Percentiles rank a stretch among this genome's conserved stretches.
These are phyloP conservation scores for Empidonax alnorum DNA, from an alignment of 2,113 vertebrate species.

Conservation along the genomic window DNA sequence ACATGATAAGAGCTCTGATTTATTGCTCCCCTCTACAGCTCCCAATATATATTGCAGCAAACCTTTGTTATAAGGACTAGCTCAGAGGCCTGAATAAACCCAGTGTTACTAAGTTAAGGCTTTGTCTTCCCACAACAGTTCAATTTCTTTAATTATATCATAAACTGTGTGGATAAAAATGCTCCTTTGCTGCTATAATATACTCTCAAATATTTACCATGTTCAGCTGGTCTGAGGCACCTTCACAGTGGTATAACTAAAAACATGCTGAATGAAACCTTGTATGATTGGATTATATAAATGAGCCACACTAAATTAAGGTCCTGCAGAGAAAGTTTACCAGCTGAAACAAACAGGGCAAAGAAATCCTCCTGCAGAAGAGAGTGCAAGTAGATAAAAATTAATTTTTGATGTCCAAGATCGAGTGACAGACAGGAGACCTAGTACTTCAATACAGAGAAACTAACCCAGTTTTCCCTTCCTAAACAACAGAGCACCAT, in stretches of 20 bases:
- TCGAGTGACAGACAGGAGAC: neutral
- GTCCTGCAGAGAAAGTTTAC: neutral
- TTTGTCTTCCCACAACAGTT: neutral
- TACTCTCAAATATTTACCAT: neutral
- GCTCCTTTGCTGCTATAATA: neutral
- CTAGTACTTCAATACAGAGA: neutral
- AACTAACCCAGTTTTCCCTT: neutral
- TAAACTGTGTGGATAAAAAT: neutral
- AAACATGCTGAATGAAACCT: neutral
- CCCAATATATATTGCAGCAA: neutral
- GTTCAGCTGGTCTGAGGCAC: neutral
- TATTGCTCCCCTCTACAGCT: neutral
- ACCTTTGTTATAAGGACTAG: neutral
- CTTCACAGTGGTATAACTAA: neutral
- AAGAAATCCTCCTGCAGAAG: neutral
- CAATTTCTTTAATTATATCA: neutral
- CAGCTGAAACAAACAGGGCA: neutral
- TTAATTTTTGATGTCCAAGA: neutral
- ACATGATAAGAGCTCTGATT: constrained; percentile 21
- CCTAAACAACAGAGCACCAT: neutral
- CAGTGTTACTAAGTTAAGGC: neutral
- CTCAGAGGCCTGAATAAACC: neutral
- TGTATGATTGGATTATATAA: neutral
- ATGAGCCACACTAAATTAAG: neutral
- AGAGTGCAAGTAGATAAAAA: neutral